These are phyloP conservation scores for Peribatodes rhomboidaria DNA, from an alignment of 2,888 invertebrate species.

Conservation along the genomic window DNA sequence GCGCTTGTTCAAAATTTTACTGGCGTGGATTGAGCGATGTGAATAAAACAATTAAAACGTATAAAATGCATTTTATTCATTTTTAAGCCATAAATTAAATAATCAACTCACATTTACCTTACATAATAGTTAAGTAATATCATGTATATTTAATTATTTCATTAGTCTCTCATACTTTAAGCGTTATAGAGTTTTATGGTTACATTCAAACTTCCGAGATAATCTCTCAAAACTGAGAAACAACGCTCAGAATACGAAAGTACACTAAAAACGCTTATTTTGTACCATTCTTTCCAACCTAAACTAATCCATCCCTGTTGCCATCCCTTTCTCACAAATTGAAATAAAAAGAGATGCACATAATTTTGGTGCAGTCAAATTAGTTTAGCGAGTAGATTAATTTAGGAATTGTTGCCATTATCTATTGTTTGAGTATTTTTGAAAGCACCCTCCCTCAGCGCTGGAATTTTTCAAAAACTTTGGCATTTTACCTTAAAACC, in stretches of 20 bases:
- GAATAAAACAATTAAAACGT: not conserved
- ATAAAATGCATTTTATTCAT: not conserved
- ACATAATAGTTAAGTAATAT: not conserved
- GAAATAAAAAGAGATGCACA: no score
- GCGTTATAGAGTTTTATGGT: not conserved
- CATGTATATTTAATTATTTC: no score
- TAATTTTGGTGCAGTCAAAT: no score
- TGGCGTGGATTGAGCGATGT: not conserved
- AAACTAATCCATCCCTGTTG: no score
- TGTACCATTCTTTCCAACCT: no score
- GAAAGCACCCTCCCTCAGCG: not conserved
- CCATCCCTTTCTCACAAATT: no score
- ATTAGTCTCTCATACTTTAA: not conserved
- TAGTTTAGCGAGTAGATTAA: no score
- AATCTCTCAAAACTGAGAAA: not conserved
- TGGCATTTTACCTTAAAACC: constrained; percentile 6
- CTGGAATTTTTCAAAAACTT: constrained; percentile 18
- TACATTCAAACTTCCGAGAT: not conserved
- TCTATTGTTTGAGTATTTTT: not conserved
- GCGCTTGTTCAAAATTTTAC: not conserved
- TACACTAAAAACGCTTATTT: not conserved
- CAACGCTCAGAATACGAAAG: not conserved
- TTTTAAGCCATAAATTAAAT: constrained; percentile 8
- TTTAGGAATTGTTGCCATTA: no score
- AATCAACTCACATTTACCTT: not conserved